These are phyloP conservation scores for Helicoverpa assulta DNA, from an alignment of 2,888 invertebrate genomes.

Conservation along the genomic window DNA sequence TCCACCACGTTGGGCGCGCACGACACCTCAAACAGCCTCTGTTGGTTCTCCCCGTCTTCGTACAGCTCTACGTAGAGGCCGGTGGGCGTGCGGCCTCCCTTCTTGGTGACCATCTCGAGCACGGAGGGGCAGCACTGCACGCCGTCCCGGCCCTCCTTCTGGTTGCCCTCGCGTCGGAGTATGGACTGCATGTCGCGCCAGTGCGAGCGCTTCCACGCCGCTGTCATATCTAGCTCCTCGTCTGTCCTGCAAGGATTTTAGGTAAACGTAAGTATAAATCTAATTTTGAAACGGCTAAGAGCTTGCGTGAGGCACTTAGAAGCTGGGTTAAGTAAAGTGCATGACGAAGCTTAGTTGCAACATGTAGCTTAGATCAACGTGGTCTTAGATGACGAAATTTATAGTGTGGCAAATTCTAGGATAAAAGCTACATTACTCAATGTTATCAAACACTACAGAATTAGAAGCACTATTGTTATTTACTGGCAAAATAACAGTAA, in stretches of 20 bases:
- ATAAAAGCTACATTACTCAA: constrained; percentile 2
- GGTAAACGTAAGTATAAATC: constrained; percentile 14
- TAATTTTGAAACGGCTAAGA: constrained; percentile 25
- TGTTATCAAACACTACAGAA: neutral
- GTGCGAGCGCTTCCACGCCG: constrained; percentile 89
- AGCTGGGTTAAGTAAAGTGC: constrained; percentile 24
- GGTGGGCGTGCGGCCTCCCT: constrained; percentile 93
- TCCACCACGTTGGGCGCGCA: constrained; percentile 93
- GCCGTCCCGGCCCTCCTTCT: constrained; percentile 77
- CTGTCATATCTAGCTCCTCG: constrained; percentile 83
- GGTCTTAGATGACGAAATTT: constrained; percentile 12
- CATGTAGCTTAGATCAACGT: constrained; percentile 4
- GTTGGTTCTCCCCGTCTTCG: constrained; percentile 92
- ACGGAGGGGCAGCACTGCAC: constrained; percentile 96
- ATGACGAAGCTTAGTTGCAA: constrained; percentile 26
- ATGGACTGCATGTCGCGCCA: constrained; percentile 92
- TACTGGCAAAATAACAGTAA: neutral
- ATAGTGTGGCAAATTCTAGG: constrained; percentile 4
- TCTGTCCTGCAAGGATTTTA: constrained; percentile 76
- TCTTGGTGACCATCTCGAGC: constrained; percentile 94
- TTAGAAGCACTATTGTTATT: neutral
- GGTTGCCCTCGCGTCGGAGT: constrained; percentile 87
- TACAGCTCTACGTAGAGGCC: constrained; percentile 94
- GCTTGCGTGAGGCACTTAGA: constrained; percentile 24
- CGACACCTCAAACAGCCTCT: constrained; percentile 94